Evolutionary conservation across 1,140 invertebrate species (phyloP).

Genomic region (Xylocopa sonorina): DNA sequence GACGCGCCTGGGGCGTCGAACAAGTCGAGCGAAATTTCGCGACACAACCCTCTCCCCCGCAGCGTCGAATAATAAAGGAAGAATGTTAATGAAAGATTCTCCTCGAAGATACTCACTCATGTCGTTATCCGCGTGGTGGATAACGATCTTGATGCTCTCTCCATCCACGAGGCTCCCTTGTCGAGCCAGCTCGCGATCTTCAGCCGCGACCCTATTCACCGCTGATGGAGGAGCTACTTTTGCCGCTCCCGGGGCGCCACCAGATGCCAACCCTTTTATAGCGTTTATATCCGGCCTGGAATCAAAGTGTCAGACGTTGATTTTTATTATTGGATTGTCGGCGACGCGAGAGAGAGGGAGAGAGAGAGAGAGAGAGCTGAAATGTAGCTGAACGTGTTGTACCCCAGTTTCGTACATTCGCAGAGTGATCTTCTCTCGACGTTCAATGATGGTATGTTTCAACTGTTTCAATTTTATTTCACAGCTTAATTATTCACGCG

Average conservation of each 20-base stretch:
- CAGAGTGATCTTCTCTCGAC: no score
- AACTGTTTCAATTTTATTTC: no score
- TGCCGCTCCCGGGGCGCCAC: constrained; percentile 76
- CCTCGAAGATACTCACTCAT: constrained; percentile 73
- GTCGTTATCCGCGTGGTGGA: constrained; percentile 92
- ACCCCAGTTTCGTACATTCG: no score
- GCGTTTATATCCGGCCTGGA: constrained; percentile 89
- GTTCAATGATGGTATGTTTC: no score
- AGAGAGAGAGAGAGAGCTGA: background rate
- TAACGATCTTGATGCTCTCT: constrained; percentile 95
- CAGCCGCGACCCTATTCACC: constrained; percentile 82
- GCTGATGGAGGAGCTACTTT: constrained; percentile 82
- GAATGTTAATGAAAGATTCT: constrained; percentile 10
- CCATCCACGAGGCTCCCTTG: constrained; percentile 93
- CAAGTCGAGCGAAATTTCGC: background rate
- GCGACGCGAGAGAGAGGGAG: background rate
- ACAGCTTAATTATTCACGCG: no score
- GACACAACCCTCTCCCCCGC: background rate
- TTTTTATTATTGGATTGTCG: background rate
- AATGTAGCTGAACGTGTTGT: no score
- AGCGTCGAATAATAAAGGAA: background rate
- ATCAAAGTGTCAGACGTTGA: constrained; percentile 45
- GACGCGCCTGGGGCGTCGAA: background rate
- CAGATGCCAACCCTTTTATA: constrained; percentile 82
- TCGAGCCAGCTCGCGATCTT: constrained; percentile 84